Evolutionary conservation across 2,113 vertebrate genomes (phyloP).

Genomic region (Hemibagrus wyckioides): DNA sequence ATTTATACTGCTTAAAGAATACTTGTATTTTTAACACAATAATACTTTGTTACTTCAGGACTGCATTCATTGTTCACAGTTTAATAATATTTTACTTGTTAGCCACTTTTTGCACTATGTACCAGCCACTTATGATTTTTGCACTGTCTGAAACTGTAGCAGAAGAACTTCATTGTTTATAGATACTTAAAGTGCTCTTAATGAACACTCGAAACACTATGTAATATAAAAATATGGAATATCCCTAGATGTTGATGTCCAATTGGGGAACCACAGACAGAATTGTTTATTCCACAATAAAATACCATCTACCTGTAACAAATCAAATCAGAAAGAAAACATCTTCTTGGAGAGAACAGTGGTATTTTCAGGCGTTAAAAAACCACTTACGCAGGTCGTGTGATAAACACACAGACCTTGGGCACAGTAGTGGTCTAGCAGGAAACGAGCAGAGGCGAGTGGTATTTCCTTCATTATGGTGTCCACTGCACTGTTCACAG

Average conservation of each 20-base stretch:
- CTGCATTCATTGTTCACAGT: no score
- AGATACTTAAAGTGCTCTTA: no score
- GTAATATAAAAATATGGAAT: neutral
- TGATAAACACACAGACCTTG: constrained; percentile 62
- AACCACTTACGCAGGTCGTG: constrained; percentile 10
- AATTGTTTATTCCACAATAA: neutral
- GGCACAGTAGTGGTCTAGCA: constrained; percentile 36
- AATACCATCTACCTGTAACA: neutral
- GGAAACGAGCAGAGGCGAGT: constrained; percentile 62
- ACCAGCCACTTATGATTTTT: no score
- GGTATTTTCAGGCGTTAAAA: neutral
- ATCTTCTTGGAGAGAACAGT: neutral
- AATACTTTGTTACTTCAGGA: no score
- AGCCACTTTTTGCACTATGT: no score
- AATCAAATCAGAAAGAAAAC: neutral
- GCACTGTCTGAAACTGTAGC: no score
- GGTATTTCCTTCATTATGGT: constrained; percentile 67
- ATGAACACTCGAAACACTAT: no score
- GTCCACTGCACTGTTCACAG: neutral
- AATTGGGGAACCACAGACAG: neutral
- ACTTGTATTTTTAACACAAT: no score
- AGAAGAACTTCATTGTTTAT: no score
- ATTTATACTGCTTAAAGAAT: no score
- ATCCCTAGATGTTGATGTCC: neutral
- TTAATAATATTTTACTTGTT: no score